These are phyloP conservation scores for Meloidogyne chitwoodi DNA, from an alignment of 1,140 invertebrate species.

Conservation along the genomic window DNA sequence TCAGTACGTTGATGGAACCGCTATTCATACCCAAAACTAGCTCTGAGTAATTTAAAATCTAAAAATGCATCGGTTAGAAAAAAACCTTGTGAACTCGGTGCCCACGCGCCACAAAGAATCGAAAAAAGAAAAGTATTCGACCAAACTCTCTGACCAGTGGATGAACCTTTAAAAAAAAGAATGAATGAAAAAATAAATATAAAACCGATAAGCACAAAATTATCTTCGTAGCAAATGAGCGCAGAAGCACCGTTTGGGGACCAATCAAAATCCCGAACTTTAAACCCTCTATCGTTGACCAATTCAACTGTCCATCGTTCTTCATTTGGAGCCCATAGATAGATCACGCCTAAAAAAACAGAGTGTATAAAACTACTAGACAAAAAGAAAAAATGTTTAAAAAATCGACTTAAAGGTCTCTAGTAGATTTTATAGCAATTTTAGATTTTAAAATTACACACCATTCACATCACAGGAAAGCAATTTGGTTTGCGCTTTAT, in stretches of 20 bases:
- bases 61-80: too few species aligned
- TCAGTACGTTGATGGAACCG: slow-evolving; percentile 53
- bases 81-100: slow-evolving; percentile 90
- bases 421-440: too few species aligned
- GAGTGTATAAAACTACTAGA: too few species aligned
- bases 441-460: too few species aligned
- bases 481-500: slow-evolving; percentile 94
- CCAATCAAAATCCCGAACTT: slow-evolving; percentile 84
- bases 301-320: slow-evolving; percentile 97
- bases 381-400: too few species aligned
- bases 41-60: too few species aligned
- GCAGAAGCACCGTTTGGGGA: slow-evolving; percentile 96
- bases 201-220: slow-evolving; percentile 59
- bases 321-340: slow-evolving; percentile 97
- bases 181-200: neutral
- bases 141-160: slow-evolving; percentile 94
- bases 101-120: slow-evolving; percentile 94
- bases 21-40: slow-evolving; percentile 62
- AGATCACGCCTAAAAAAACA: slow-evolving; percentile 75
- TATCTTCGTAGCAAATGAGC: slow-evolving; percentile 81
- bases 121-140: slow-evolving; percentile 89
- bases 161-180: slow-evolving; percentile 67
- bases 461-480: slow-evolving; percentile 95
- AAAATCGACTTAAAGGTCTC: too few species aligned
- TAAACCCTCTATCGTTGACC: slow-evolving; percentile 79